These are phyloP conservation scores for Parapsyche elsis DNA, from an alignment of 1,140 invertebrate species.

Conservation along the genomic window DNA sequence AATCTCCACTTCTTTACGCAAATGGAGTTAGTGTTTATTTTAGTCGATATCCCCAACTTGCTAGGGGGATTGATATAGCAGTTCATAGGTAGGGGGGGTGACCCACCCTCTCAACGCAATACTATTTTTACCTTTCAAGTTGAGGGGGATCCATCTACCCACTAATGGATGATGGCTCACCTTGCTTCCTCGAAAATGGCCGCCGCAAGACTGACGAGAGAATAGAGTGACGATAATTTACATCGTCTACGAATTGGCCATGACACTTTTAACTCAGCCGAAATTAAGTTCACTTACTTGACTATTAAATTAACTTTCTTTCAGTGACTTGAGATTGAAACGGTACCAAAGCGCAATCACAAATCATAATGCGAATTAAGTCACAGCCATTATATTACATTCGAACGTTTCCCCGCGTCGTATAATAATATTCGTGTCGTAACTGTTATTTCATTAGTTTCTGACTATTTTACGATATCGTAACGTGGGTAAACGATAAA, in stretches of 20 bases:
- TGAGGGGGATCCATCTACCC: slow-evolving; percentile 1
- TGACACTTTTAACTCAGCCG: background rate
- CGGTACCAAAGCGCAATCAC: slow-evolving; percentile 4
- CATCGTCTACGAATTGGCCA: background rate
- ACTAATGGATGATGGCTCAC: slow-evolving; percentile 39
- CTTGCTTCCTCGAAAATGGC: slow-evolving; percentile 34
- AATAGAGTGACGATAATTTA: background rate
- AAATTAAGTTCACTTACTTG: background rate
- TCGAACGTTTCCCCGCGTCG: too few species aligned
- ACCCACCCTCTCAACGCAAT: slow-evolving; percentile 26
- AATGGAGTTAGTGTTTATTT: background rate
- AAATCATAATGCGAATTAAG: too few species aligned
- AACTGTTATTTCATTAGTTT: slow-evolving; percentile 17
- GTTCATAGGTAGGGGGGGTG: background rate
- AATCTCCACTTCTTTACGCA: background rate
- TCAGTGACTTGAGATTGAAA: background rate
- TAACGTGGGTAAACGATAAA: background rate
- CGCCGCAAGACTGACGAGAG: slow-evolving; percentile 16
- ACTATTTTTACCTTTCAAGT: slow-evolving; percentile 48
- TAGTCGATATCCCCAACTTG: background rate
- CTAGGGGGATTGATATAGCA: too few species aligned
- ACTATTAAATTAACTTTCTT: background rate
- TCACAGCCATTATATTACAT: background rate
- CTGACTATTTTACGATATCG: slow-evolving; percentile 29
- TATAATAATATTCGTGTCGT: slow-evolving; percentile 12